Percentiles rank a stretch among this genome's conserved stretches.
Conservation (phyloP, 2,797 vertebrate genomes). For the Zonotrichia albicollis region DNA sequence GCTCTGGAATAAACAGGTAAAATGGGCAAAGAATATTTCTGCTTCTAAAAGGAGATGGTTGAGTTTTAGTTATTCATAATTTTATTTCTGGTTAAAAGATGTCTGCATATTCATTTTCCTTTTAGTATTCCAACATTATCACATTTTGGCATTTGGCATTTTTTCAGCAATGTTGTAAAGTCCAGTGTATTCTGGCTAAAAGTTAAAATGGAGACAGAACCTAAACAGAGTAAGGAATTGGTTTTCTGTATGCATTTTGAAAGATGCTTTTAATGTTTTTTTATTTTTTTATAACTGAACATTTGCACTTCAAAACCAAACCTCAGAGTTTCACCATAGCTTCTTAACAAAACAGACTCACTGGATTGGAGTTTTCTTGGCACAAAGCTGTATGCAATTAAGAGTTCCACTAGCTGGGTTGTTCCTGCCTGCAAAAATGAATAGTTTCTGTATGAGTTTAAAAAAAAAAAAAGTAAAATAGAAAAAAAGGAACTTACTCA, state of each 20-base stretch:
- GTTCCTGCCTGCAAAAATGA: slow-evolving; percentile 48
- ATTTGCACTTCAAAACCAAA: neutral
- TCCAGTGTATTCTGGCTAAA: neutral
- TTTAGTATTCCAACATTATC: neutral
- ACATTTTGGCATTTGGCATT: neutral
- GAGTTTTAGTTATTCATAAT: neutral
- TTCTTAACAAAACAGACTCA: neutral
- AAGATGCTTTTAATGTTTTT: neutral
- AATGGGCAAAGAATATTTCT: neutral
- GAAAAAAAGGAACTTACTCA: slow-evolving; percentile 47
- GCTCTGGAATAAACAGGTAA: neutral
- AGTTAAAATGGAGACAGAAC: accelerated
- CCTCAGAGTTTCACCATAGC: neutral
- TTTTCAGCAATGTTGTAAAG: neutral
- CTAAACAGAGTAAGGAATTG: neutral
- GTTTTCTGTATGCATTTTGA: neutral
- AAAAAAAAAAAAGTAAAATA: neutral
- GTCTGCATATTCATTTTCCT: neutral
- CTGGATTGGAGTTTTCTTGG: slow-evolving; percentile 13
- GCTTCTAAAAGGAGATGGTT: neutral
- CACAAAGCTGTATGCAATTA: slow-evolving; percentile 27
- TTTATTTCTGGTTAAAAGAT: neutral
- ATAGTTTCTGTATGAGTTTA: neutral
- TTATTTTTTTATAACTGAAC: neutral
- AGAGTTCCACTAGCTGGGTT: slow-evolving; percentile 46